Evolutionary conservation across 2,888 invertebrate genomes (phyloP).

Genomic region (Masnerella sp.): DNA sequence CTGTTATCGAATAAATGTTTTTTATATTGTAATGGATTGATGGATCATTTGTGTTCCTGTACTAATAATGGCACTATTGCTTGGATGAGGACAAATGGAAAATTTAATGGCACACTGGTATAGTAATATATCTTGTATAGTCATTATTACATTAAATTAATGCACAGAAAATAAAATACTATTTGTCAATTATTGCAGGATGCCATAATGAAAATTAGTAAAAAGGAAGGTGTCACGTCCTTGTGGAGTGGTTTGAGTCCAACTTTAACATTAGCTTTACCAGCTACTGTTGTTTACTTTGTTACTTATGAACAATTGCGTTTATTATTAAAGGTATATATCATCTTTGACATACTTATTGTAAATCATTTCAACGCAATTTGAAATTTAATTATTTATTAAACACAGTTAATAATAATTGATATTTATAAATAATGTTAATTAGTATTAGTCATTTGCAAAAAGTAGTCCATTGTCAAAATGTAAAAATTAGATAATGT

Average conservation of each 20-base stretch:
- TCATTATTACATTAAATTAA: background rate
- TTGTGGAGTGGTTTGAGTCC: constrained; percentile 99
- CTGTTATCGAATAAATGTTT: constrained; percentile 92
- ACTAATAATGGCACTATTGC: constrained; percentile 72
- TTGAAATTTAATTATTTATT: too few species aligned
- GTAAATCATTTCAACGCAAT: too few species aligned
- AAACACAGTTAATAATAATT: too few species aligned
- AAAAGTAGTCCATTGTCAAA: too few species aligned
- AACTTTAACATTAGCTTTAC: constrained; percentile 95
- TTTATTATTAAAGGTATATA: constrained; percentile 79
- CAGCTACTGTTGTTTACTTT: constrained; percentile 98
- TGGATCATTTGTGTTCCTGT: constrained; percentile 98
- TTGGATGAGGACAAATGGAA: constrained; percentile 83
- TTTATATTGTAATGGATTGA: constrained; percentile 97
- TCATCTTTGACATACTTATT: too few species aligned
- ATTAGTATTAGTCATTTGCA: too few species aligned
- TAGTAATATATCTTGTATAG: background rate
- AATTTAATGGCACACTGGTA: constrained; percentile 89
- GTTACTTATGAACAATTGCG: constrained; percentile 96
- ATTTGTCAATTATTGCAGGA: constrained; percentile 82
- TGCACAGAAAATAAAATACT: background rate
- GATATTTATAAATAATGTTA: too few species aligned
- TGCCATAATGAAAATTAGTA: constrained; percentile 95
- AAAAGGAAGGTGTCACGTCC: constrained; percentile 91
- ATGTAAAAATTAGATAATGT: too few species aligned